A percentile compares a stretch with the other conserved stretches of the same genome.
phyloP scores from a whole-genome alignment of 2,888 invertebrate species.

The Acheta domesticus region DNA sequence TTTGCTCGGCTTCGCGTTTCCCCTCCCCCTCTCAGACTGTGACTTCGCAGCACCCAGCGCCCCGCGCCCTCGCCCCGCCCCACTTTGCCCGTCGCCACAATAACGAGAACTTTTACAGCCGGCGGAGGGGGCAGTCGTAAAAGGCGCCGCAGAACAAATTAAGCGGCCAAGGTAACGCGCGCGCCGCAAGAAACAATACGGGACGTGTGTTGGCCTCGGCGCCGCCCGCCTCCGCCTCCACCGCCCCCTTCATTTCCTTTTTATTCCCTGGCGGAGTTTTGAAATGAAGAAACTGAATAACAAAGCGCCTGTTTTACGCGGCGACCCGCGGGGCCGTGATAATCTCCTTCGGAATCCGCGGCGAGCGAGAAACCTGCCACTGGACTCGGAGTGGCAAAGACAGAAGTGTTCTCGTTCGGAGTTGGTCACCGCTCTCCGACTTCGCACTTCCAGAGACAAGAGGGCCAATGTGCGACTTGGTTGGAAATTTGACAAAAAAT shows the following conservation, averaged over 20 bases:
- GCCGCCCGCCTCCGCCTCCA: neutral
- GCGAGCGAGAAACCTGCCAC: too few relatives aligned
- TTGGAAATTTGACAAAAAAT: too few relatives aligned
- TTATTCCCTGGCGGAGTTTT: neutral
- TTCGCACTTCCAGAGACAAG: too few relatives aligned
- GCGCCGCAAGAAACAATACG: slow-evolving; percentile 18
- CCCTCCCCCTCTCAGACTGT: too few relatives aligned
- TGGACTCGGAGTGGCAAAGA: too few relatives aligned
- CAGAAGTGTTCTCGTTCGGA: too few relatives aligned
- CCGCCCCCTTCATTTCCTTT: neutral
- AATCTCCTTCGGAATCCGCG: too few relatives aligned
- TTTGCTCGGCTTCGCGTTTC: too few relatives aligned
- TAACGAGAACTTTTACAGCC: slow-evolving; percentile 10
- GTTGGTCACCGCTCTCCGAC: too few relatives aligned
- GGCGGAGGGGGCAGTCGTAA: neutral
- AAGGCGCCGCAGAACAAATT: slow-evolving; percentile 1
- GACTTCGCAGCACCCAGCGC: neutral
- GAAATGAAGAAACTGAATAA: neutral
- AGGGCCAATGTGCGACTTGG: too few relatives aligned
- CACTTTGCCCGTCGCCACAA: neutral
- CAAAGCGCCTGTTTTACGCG: neutral
- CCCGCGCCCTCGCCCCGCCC: neutral
- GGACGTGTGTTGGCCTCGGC: neutral
- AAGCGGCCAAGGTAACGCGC: slow-evolving; percentile 10
- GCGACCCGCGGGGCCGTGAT: too few relatives aligned